Evolutionary conservation across 2,113 vertebrate species (phyloP), one percentile per base, ranked within the genome.

Genomic region (Boleophthalmus pectinirostris): DNA sequence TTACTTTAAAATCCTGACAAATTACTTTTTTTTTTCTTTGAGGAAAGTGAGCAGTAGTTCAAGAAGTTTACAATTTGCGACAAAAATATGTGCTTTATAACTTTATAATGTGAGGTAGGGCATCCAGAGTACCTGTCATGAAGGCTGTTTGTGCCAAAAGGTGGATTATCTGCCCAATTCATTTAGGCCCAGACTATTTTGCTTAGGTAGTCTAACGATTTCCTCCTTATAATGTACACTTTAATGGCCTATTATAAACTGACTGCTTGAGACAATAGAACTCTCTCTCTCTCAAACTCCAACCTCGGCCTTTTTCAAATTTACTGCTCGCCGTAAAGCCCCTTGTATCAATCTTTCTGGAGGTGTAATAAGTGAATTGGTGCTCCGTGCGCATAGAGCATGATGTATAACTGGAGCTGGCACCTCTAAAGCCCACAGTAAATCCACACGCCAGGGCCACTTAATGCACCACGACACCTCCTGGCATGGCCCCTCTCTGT

Each of bases 321-420:
- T 80, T 81, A 83, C 73, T 69, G 85, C 68, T 67, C 70, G 77
- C 75, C 35, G 53, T 38, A 54, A 33, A 29, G 68, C 77, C 61
- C 67, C 68, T 66, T 2, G 13, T 81, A 85, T 90, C 77, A 78
- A 91, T 88, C 78, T 87, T 54, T 76, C 73, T 75, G 84, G 70
- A 20, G 77, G 73, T 83, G 77, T 86, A 90, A 87, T 85, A 84
- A 88, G 85, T 88, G 82, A 91, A 91, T 91, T 88, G 87, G 87
- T 81, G 80, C 76, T 82, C 81, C 79, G 56, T 56, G n/a, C 56
- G 12, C 24, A 85, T 87, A 82, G 82, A 69, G 70, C 76, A 83
- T 88, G 85, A 90, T 90, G 81, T 80, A 91, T 82, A 79, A 84
- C n/a, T 61, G 69, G 78, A 73, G 82, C 78, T 80, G 85, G 79